Evolutionary conservation across 2,888 invertebrate genomes (phyloP).

Genomic region (Drosophila macrothrix): DNA sequence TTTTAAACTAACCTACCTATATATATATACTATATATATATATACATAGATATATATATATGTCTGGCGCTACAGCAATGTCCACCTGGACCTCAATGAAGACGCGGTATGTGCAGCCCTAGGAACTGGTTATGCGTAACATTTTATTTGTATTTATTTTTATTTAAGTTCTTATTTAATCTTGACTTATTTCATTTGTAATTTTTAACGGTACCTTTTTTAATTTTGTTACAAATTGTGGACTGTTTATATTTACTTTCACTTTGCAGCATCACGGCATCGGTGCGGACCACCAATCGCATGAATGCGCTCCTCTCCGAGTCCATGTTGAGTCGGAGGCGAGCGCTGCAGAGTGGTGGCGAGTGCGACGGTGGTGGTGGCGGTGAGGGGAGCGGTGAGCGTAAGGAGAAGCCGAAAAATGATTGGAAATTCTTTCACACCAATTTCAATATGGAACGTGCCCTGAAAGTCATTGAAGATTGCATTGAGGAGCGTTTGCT

Average conservation of each 20-base stretch:
- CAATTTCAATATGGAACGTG: slow-evolving; percentile 84
- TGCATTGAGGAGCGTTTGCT: slow-evolving; percentile 83
- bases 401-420: slow-evolving; percentile 72
- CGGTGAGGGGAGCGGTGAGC: slow-evolving; percentile 47
- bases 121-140: background rate
- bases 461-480: slow-evolving; percentile 82
- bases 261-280: slow-evolving; percentile 82
- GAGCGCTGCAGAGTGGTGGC: slow-evolving; percentile 63
- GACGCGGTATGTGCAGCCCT: slow-evolving; percentile 69
- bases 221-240: background rate
- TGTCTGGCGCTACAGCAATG: slow-evolving; percentile 58
- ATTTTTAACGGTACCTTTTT: background rate
- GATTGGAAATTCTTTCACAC: slow-evolving; percentile 83
- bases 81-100: slow-evolving; percentile 81
- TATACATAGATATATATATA: slow-evolving; percentile 10
- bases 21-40: background rate
- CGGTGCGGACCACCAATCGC: slow-evolving; percentile 84
- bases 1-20: background rate
- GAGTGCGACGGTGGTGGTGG: slow-evolving; percentile 47
- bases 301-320: slow-evolving; percentile 85
- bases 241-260: slow-evolving; percentile 5
- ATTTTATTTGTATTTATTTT: background rate
- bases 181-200: background rate
- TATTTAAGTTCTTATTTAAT: background rate
- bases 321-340: slow-evolving; percentile 79